Base-by-base conservation (phyloP, 2,797 vertebrate species). In the Etheostoma perlongum region DNA sequence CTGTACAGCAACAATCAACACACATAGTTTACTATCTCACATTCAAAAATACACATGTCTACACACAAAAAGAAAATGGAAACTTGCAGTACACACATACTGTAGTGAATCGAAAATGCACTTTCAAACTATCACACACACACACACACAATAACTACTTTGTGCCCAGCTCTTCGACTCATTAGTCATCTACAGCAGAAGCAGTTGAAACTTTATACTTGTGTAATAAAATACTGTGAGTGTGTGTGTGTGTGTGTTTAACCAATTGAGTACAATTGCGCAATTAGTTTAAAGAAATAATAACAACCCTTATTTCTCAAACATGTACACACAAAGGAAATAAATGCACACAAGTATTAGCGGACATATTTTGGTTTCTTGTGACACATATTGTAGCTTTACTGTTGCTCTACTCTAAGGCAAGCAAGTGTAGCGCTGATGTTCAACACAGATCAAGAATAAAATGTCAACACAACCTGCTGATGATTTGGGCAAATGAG, bases 111-210 rank as follows among this genome's bases (percentile, higher is more conserved):
- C 18, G 4, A 63, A 62, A 72, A 52, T 10, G 2, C 27, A 44
- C 46, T 33, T 55, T 44, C 48, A 72, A 6, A 42, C 44, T 55
- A 53, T 46, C 58, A 67, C 27, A 59, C 40, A 67, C 66, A 53
- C 52, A 63, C 72, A 72, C 8, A 62, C 11, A 49, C 13, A 70
- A 47, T 48, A 14, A 70, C 67, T 21, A 49, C 51, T 67, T 61
- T 59, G 36, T 51, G 58, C 67, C 23, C 36, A 51, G 49, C 42
- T 55, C 58, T 51, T 47, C 19, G 47, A 23, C 61, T 79, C 69
- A 76, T 81, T 86, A 79, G 62, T 74, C 69, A 79, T 79, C 66
- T 51, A 60, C 48, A 61, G 62, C 33, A 77, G 76, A 67, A 54
- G 76, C 69, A 57, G 65, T 27, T 74, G 72, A 71, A 62, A 79